Base-by-base conservation (phyloP, 2,888 invertebrate genomes). In the Brachyptera risi region DNA sequence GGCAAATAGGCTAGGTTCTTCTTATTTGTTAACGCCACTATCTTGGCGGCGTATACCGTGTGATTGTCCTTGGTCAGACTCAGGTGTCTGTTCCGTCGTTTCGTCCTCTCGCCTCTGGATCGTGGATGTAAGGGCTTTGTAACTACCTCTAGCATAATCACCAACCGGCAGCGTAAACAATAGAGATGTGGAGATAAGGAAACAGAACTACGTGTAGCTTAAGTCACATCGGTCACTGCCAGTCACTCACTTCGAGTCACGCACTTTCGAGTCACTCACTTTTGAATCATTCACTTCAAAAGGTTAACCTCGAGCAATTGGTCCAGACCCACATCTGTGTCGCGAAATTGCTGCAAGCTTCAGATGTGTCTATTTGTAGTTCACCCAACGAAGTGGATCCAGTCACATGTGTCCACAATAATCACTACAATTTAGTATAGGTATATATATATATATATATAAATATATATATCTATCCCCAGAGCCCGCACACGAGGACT, bases 51-150 rank as follows among this genome's bases (percentile, higher is more conserved):
- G 11, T 40, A 42, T 4, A 40, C 27, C 1, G 61, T 35, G 11
- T 51, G 54, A n/a, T 58, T 59, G 5, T 64, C 62, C 15, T 64
- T 64, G 3, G 61, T 54, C 7, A 58, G 38, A 19, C 19, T 62
- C 27, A 60, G 57, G 37, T 62, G 50, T 19, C 64, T 27, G 44
- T 60, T 56, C 24, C 64, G 21, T 47, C 64, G 38, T 27, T 60
- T 62, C 15, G 64, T 64, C 37, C 64, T 56, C 31, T 64, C 64
- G 21, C 60, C 62, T 38, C 64, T 47, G 7, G 64, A 60, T 21
- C 60, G 59, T 1, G 64, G 64, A 38, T 64, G 60, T n/a, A 47
- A 62, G n/a, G 62, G 56, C n/a, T 51, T 35, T 7, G 54, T 38
- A n/a, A 42, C 62, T 13, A 59, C 60, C 27, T 62, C 62, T 27